phyloP scores from a whole-genome alignment of 2,888 invertebrate genomes.

The Lepidocyrtinus sp. region DNA sequence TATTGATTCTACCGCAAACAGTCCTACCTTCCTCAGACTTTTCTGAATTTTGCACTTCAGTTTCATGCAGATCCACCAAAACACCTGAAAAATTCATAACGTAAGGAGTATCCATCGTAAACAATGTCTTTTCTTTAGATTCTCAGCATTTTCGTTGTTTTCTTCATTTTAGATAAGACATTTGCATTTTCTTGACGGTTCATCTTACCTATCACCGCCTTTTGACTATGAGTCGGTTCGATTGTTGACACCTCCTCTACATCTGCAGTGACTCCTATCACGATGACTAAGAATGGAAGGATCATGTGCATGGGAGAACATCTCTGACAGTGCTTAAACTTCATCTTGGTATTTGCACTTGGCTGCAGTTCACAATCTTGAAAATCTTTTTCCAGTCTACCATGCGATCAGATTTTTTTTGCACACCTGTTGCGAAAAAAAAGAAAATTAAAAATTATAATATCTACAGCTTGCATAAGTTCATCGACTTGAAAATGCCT shows the following conservation, averaged over 20 bases:
- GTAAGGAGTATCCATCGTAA: too few species aligned
- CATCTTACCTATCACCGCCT: conserved; percentile 50
- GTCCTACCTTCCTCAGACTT: conserved; percentile 52
- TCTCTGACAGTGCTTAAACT: not conserved
- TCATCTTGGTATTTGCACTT: conserved; percentile 8
- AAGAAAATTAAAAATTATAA: conserved; percentile 20
- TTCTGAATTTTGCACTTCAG: conserved; percentile 52
- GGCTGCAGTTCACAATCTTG: not conserved
- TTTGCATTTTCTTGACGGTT: not conserved
- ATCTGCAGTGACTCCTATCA: conserved; percentile 4
- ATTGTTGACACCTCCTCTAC: conserved; percentile 33
- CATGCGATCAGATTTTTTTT: conserved; percentile 16
- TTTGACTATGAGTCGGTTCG: conserved; percentile 34
- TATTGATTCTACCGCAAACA: conserved; percentile 68
- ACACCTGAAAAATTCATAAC: conserved; percentile 64
- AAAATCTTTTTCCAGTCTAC: not conserved
- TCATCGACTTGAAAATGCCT: conserved; percentile 37
- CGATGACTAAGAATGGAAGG: conserved; percentile 1
- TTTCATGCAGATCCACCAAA: conserved; percentile 69
- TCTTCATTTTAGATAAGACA: not conserved
- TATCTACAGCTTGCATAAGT: conserved; percentile 18
- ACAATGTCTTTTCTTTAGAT: too few species aligned
- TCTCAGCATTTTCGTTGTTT: not conserved
- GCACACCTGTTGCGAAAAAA: conserved; percentile 36
- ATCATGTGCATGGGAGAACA: conserved; percentile 18